These are phyloP conservation scores for Drosophila barbarae DNA, from an alignment of 2,888 invertebrate genomes.

Conservation along the genomic window DNA sequence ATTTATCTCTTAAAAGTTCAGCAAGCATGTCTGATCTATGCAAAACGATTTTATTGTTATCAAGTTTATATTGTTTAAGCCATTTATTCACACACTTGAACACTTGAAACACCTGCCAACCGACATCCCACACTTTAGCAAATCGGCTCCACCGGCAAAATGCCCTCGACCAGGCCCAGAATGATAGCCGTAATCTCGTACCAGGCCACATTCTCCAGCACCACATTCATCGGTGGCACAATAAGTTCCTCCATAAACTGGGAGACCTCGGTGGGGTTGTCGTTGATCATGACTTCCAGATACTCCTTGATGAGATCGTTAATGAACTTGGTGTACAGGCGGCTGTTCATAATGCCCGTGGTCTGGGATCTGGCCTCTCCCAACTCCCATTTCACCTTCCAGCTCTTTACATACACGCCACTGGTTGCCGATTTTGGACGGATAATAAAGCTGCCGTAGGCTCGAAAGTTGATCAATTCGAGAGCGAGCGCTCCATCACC, in stretches of 20 bases:
- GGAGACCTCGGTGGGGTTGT: conserved; percentile 61
- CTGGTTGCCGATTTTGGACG: conserved; percentile 53
- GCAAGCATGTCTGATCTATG: too few relatives aligned
- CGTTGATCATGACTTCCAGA: conserved; percentile 60
- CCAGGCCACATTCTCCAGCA: conserved; percentile 57
- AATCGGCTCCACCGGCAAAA: conserved; percentile 60
- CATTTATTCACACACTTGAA: conserved; percentile 20
- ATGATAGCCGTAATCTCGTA: conserved; percentile 64
- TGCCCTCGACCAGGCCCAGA: conserved; percentile 57
- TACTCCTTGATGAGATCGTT: conserved; percentile 67
- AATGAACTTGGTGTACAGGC: conserved; percentile 52
- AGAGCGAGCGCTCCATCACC: conserved; percentile 67
- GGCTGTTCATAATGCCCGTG: conserved; percentile 65
- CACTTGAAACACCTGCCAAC: conserved; percentile 24
- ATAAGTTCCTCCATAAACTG: conserved; percentile 57
- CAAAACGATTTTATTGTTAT: too few relatives aligned
- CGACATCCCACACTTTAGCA: conserved; percentile 45
- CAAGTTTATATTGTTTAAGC: conserved; percentile 1
- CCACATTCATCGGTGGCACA: conserved; percentile 55
- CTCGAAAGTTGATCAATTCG: conserved; percentile 58
- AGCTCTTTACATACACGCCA: conserved; percentile 55
- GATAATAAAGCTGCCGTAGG: conserved; percentile 66
- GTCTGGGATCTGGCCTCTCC: conserved; percentile 58
- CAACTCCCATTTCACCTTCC: conserved; percentile 62
- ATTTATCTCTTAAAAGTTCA: too few relatives aligned